phyloP scores from a whole-genome alignment of 35 echinoderm and acorn worm species.

The Eucidaris tribuloides region DNA sequence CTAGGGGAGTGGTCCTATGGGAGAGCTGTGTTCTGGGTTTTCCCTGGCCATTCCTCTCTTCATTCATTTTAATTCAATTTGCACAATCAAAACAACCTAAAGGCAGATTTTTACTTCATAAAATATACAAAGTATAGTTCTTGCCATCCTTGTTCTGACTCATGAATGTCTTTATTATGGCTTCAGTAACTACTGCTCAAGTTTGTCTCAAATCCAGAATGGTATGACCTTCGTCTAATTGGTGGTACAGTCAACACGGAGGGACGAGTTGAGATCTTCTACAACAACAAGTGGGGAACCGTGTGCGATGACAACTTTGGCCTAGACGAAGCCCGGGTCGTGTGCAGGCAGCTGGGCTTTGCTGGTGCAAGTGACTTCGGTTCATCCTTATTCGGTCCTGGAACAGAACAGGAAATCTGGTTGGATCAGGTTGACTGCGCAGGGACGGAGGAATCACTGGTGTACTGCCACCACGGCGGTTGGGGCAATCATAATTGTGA shows the following conservation, averaged over 20 bases:
- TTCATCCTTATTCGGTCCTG: too few relatives aligned
- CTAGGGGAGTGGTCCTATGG: too few relatives aligned
- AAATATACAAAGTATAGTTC: too few relatives aligned
- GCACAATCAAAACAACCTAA: too few relatives aligned
- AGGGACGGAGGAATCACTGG: not conserved
- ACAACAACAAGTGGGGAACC: slow-evolving; percentile 23
- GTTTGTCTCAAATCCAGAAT: too few relatives aligned
- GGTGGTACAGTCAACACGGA: not conserved
- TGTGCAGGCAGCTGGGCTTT: slow-evolving; percentile 26
- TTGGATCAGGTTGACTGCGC: not conserved
- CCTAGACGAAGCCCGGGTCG: slow-evolving; percentile 1
- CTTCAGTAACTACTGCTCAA: too few relatives aligned
- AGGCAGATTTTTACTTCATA: too few relatives aligned
- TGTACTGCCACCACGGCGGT: not conserved
- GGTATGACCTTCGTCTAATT: not conserved
- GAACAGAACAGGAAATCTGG: not conserved
- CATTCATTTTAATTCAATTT: too few relatives aligned
- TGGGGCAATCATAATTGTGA: not conserved
- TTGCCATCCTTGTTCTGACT: too few relatives aligned
- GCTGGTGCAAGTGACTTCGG: not conserved
- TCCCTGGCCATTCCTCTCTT: too few relatives aligned
- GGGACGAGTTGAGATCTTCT: slow-evolving; percentile 40
- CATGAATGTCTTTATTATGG: too few relatives aligned
- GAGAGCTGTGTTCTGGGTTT: too few relatives aligned
- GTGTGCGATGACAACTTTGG: slow-evolving; percentile 38